A percentile compares a stretch with the other conserved stretches of the same genome.
These are phyloP conservation scores for Dufourea novaeangliae DNA, from an alignment of 1,140 invertebrate genomes.

Conservation along the genomic window DNA sequence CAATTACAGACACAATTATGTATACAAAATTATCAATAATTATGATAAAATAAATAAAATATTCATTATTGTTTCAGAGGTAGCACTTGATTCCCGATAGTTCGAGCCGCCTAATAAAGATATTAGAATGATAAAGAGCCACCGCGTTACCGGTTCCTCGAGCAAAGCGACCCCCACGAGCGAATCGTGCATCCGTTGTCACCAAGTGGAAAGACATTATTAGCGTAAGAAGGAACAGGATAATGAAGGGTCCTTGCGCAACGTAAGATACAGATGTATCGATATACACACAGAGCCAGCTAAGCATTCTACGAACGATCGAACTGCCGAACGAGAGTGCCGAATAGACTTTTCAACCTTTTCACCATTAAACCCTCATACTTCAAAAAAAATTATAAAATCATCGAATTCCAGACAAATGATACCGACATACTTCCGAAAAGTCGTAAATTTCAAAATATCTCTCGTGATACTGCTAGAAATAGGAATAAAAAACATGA, in stretches of 20 bases:
- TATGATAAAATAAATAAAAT: not conserved
- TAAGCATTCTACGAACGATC: constrained; percentile 78
- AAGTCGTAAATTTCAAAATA: too few relatives aligned
- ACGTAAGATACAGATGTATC: constrained; percentile 68
- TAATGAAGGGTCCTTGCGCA: constrained; percentile 55
- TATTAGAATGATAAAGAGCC: constrained; percentile 68
- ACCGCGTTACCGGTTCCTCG: constrained; percentile 67
- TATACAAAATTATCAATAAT: not conserved
- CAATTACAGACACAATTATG: constrained; percentile 8
- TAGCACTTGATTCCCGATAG: constrained; percentile 54
- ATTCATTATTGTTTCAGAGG: constrained; percentile 24
- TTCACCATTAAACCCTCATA: not conserved
- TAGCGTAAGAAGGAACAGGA: constrained; percentile 62
- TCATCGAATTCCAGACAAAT: too few relatives aligned
- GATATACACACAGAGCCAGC: constrained; percentile 78
- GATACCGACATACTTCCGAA: too few relatives aligned
- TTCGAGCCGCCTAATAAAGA: constrained; percentile 46
- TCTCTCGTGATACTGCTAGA: too few relatives aligned
- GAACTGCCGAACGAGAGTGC: constrained; percentile 62
- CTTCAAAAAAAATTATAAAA: not conserved
- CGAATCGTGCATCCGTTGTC: constrained; percentile 71
- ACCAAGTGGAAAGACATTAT: constrained; percentile 70
- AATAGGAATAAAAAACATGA: too few relatives aligned
- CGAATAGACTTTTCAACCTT: not conserved
- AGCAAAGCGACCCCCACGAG: constrained; percentile 70